Conservation (phyloP, 1,140 invertebrate genomes). For the Ceratosolen solmsi region DNA sequence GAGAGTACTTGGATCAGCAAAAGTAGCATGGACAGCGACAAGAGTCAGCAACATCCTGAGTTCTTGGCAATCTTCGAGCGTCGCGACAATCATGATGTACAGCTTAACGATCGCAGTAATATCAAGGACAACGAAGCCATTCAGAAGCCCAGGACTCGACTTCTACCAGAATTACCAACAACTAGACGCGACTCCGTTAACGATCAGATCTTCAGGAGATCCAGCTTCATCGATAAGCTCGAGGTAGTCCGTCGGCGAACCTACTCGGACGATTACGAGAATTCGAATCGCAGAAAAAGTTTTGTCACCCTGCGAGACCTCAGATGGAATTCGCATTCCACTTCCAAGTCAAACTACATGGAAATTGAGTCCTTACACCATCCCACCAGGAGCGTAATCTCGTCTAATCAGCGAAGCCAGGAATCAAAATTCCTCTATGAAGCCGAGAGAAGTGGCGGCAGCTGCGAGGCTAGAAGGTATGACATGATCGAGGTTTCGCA, state of each 20-base stretch:
- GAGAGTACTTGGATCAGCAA: slow-evolving; percentile 61
- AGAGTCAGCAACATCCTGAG: slow-evolving; percentile 6
- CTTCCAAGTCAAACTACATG: not conserved
- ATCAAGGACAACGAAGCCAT: not conserved
- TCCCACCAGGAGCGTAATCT: too few species aligned
- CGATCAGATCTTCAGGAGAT: slow-evolving; percentile 40
- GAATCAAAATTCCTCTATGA: not conserved
- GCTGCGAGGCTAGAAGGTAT: slow-evolving; percentile 26
- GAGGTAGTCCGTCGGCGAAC: slow-evolving; percentile 51
- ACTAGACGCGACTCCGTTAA: slow-evolving; percentile 18
- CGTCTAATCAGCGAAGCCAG: not conserved
- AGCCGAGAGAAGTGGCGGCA: slow-evolving; percentile 49
- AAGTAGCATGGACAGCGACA: slow-evolving; percentile 62
- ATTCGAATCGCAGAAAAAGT: slow-evolving; percentile 16
- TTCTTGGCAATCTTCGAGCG: slow-evolving; percentile 13
- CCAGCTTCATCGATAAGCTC: too few species aligned
- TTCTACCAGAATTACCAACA: slow-evolving; percentile 1
- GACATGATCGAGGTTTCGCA: slow-evolving; percentile 9
- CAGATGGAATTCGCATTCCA: not conserved
- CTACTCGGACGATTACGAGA: slow-evolving; percentile 62
- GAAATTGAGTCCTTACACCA: not conserved
- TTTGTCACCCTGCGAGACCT: not conserved
- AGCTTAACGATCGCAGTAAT: slow-evolving; percentile 58
- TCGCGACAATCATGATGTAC: slow-evolving; percentile 60
- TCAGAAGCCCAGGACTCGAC: not conserved